Base-by-base conservation (phyloP, 2,797 vertebrate genomes). In the Galagoides demidoff region DNA sequence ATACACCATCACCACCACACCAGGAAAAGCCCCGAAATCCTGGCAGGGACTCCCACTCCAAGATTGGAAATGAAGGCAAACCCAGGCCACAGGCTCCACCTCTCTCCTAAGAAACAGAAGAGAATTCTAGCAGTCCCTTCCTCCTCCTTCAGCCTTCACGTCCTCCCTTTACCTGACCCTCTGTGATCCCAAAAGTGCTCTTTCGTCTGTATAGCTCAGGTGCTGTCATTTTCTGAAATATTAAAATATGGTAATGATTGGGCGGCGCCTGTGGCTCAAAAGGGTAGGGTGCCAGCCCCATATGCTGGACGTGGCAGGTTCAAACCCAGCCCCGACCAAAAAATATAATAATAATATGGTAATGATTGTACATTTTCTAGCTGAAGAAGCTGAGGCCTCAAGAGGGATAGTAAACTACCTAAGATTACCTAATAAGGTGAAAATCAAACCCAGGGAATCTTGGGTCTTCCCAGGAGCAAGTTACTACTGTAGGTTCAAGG, bases 1-100 rank as follows among this genome's bases (percentile, higher is more conserved):
- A n/a, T 31, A 31, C 29, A 16, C 64, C 64, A 66, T 57, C 57
- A 20, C 43, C 52, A n/a, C 37, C 85, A 25, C 25, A 73, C 77
- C 71, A 7, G 27, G 37, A 86, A 89, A 85, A 88, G 43, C 76
- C 9, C 77, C 92, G 96, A 96, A 96, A 96, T 87, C 96, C 96
- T 64, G 71, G 96, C 94, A 96, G 96, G 97, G 94, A 77, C 66
- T 59, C 89, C 39, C 79, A 68, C 19, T 37, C 66, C 73, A 89
- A 81, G 76, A 68, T 7, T 92, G 91, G 74, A 84, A 94, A 84
- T 49, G 45, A 92, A 76, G 61, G 59, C 57, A 13, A 34, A 12
- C 19, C 20, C n/a, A 77, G n/a, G 91, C 59, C 23, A 83, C 39
- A 63, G 29, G 20, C 29, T 84, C 55, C 43, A 31, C 13, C 31